Percentiles rank a stretch among this genome's conserved stretches.
phyloP scores from a whole-genome alignment of 2,797 vertebrate species.

The Ctenosaura bakeri region DNA sequence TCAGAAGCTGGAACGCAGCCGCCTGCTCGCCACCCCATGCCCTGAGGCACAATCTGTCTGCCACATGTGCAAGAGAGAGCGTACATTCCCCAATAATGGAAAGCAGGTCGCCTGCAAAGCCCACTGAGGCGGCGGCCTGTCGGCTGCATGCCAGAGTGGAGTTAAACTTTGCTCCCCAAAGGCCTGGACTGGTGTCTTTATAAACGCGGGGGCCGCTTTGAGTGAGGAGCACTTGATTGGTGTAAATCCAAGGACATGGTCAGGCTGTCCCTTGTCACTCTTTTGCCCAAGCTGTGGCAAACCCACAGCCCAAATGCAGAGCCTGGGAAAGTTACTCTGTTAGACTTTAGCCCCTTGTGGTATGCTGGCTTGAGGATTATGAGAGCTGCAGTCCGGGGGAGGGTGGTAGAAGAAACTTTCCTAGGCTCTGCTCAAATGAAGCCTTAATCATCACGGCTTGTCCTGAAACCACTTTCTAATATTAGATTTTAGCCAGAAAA shows the following conservation, averaged over 20 bases:
- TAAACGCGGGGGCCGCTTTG: slow-evolving; percentile 1
- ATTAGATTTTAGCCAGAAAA: neutral
- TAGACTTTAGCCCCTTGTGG: too few relatives aligned
- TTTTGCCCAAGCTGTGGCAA: neutral
- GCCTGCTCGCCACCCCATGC: neutral
- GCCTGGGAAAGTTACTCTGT: neutral
- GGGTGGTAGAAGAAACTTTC: too few relatives aligned
- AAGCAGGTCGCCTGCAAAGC: slow-evolving; percentile 54
- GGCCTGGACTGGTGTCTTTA: slow-evolving; percentile 1
- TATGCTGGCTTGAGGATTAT: too few relatives aligned
- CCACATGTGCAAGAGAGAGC: slow-evolving; percentile 45
- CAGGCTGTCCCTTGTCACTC: too few relatives aligned
- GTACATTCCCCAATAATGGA: slow-evolving; percentile 68
- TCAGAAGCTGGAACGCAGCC: neutral
- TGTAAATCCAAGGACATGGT: neutral
- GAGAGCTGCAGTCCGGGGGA: too few relatives aligned
- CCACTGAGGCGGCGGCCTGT: neutral
- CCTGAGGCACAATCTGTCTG: slow-evolving; percentile 48
- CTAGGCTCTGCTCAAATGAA: neutral
- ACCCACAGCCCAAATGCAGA: neutral
- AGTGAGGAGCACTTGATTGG: slow-evolving; percentile 1
- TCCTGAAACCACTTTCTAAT: neutral
- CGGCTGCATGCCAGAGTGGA: accelerated
- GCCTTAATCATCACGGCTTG: neutral
- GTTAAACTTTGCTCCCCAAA: slow-evolving; percentile 22